phyloP scores from a whole-genome alignment of 1,140 invertebrate species.

The Eciton burchellii region DNA sequence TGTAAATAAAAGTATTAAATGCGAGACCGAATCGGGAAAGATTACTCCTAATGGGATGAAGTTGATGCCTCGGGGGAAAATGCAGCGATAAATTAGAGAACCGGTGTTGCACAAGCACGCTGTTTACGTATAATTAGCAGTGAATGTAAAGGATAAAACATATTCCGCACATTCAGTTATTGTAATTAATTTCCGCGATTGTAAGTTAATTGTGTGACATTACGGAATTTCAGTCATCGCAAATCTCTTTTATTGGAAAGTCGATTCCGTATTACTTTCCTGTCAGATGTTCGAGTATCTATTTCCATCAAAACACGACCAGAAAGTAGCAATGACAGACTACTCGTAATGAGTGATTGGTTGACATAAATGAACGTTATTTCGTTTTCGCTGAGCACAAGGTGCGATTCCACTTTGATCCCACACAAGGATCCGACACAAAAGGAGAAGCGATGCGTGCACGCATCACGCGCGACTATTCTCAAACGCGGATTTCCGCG shows the following conservation, averaged over 20 bases:
- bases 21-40: background rate
- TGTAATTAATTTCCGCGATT: background rate
- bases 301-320: too few species aligned
- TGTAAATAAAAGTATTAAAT: constrained; percentile 1
- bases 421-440: background rate
- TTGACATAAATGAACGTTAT: background rate
- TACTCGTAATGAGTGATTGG: background rate
- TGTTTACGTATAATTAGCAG: constrained; percentile 25
- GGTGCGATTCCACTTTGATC: background rate
- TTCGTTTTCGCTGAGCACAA: background rate
- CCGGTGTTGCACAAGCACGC: background rate
- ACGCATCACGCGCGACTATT: constrained; percentile 7
- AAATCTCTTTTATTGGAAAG: background rate
- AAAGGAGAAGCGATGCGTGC: background rate
- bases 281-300: too few species aligned
- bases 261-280: too few species aligned
- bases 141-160: constrained; percentile 22
- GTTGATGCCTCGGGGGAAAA: constrained; percentile 9
- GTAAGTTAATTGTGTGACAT: background rate
- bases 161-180: constrained; percentile 14
- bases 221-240: background rate
- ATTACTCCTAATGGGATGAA: constrained; percentile 33
- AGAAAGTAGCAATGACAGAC: too few species aligned
- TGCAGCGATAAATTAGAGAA: constrained; percentile 34
- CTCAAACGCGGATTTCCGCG: background rate